Percentiles rank a stretch among this genome's conserved stretches.
Conservation (phyloP, 1,140 invertebrate genomes). For the Pectinophora gossypiella region DNA sequence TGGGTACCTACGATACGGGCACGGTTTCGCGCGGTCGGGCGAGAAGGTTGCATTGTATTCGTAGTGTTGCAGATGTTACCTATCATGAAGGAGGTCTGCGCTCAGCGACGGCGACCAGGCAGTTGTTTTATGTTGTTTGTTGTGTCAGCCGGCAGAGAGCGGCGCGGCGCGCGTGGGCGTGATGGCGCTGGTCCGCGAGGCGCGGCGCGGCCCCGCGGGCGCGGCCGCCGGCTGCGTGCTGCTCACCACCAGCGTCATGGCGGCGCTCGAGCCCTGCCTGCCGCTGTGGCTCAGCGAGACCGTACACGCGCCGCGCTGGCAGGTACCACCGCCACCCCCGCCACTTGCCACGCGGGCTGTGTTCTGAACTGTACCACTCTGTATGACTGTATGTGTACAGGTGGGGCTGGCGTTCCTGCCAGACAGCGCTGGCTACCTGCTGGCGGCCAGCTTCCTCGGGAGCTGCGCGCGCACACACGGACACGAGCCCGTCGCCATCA, state of each 20-base stretch:
- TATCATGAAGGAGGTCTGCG: background rate
- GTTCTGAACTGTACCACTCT: background rate
- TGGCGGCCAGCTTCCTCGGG: slow-evolving; percentile 68
- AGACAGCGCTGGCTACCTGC: slow-evolving; percentile 86
- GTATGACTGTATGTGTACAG: slow-evolving; percentile 77
- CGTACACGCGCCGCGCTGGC: slow-evolving; percentile 75
- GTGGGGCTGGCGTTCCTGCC: slow-evolving; percentile 87
- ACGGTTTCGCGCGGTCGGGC: too few relatives aligned
- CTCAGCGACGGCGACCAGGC: too few relatives aligned
- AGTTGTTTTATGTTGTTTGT: too few relatives aligned
- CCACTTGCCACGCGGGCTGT: too few relatives aligned
- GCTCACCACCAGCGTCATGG: slow-evolving; percentile 84
- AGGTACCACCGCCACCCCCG: slow-evolving; percentile 80
- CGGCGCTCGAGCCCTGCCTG: slow-evolving; percentile 86
- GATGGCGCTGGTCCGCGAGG: background rate
- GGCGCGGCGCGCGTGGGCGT: background rate
- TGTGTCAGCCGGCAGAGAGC: background rate
- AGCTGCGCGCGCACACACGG: background rate
- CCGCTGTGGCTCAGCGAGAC: slow-evolving; percentile 86
- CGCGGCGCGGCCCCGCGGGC: slow-evolving; percentile 21
- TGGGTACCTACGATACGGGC: too few relatives aligned
- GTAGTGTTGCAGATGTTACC: too few relatives aligned
- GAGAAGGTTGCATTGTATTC: too few relatives aligned
- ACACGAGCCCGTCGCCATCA: background rate
- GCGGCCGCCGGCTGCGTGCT: slow-evolving; percentile 79